Percentiles rank a stretch among this genome's conserved stretches.
These are phyloP conservation scores for Hirtodrosophila confusa DNA, from an alignment of 2,888 invertebrate genomes.

Conservation along the genomic window DNA sequence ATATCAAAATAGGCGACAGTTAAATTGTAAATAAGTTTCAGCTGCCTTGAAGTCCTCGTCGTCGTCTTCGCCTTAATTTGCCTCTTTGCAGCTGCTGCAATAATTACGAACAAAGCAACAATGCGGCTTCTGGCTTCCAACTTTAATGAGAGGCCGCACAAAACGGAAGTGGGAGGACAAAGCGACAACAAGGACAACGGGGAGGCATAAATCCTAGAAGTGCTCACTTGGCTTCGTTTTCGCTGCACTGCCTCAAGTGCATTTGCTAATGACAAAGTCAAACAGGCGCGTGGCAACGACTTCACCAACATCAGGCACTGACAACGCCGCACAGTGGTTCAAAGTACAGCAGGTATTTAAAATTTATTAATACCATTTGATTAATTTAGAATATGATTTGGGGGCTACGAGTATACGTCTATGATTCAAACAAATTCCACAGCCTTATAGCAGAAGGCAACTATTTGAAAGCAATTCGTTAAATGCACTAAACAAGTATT, in stretches of 20 bases:
- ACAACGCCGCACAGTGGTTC: conserved; percentile 31
- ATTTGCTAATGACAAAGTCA: conserved; percentile 75
- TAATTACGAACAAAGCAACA: conserved; percentile 48
- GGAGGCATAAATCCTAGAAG: conserved; percentile 63
- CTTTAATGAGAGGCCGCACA: conserved; percentile 57
- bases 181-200: conserved; percentile 24
- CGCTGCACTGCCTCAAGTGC: conserved; percentile 53
- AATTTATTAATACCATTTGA: not conserved
- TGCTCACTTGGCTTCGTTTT: conserved; percentile 47
- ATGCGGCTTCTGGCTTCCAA: conserved; percentile 37
- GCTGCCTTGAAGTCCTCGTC: not conserved
- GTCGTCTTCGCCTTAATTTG: not conserved
- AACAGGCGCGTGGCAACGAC: conserved; percentile 51
- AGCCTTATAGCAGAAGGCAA: no score
- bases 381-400: no score
- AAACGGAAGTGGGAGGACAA: conserved; percentile 45
- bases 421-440: no score
- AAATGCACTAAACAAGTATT: no score
- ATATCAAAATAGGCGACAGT: conserved; percentile 64
- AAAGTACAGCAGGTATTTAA: not conserved
- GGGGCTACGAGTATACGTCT: no score
- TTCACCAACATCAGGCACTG: conserved; percentile 28
- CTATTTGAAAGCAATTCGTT: no score
- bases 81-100: conserved; percentile 27
- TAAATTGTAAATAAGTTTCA: conserved; percentile 70